Evolutionary conservation across 1,140 invertebrate genomes (phyloP).

Genomic region (Brevipalpus yothersi): DNA sequence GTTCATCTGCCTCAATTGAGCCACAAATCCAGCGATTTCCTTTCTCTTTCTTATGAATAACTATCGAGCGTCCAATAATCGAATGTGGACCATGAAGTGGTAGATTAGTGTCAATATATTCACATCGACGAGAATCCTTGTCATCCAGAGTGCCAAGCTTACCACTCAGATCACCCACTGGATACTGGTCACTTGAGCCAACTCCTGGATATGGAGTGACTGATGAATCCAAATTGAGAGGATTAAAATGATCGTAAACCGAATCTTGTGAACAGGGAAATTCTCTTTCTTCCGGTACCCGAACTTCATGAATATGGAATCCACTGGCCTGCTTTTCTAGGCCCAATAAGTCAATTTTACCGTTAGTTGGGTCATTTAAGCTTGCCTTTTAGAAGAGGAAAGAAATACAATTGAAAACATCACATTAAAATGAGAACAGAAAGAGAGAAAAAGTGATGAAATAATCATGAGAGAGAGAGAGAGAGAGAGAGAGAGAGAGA

Average conservation of each 20-base stretch:
- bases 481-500: too few relatives aligned
- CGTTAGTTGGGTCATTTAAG: slow-evolving; percentile 50
- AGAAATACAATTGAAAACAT: neutral
- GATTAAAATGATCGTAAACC: slow-evolving; percentile 58
- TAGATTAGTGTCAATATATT: slow-evolving; percentile 56
- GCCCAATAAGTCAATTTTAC: slow-evolving; percentile 47
- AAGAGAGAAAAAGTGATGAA: too few relatives aligned
- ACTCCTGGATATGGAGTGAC: slow-evolving; percentile 30
- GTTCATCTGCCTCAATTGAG: slow-evolving; percentile 44
- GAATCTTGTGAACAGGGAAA: slow-evolving; percentile 63
- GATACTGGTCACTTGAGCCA: slow-evolving; percentile 55
- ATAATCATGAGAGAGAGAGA: too few relatives aligned
- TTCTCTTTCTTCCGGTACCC: slow-evolving; percentile 48
- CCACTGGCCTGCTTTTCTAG: slow-evolving; percentile 35
- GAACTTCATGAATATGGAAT: slow-evolving; percentile 62
- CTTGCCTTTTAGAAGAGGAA: slow-evolving; percentile 15
- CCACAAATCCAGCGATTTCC: slow-evolving; percentile 43
- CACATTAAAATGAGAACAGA: too few relatives aligned
- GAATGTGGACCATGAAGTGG: slow-evolving; percentile 56
- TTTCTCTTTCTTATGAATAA: slow-evolving; percentile 41
- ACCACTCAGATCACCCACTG: slow-evolving; percentile 57
- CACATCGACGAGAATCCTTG: slow-evolving; percentile 26
- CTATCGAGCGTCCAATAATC: slow-evolving; percentile 61
- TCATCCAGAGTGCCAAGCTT: slow-evolving; percentile 44
- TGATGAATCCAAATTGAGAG: slow-evolving; percentile 35